phyloP scores from a whole-genome alignment of 2,888 invertebrate genomes.

The Parnassius glacialis region DNA sequence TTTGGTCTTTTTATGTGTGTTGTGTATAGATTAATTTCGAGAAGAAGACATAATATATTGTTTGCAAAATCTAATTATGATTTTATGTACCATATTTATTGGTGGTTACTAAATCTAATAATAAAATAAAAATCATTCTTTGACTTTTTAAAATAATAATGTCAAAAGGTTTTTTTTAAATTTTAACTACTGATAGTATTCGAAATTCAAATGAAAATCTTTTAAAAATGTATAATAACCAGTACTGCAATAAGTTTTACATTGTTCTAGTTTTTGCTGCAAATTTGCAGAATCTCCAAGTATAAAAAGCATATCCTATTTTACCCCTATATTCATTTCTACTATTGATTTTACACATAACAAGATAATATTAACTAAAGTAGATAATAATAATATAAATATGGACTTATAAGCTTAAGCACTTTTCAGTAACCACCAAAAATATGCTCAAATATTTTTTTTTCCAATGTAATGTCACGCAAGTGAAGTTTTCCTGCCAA shows the following conservation, averaged over 20 bases:
- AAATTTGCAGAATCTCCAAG: no score
- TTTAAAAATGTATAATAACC: no score
- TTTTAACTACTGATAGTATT: no score
- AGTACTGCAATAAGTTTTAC: no score
- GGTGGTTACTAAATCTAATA: constrained; percentile 7
- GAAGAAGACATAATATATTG: constrained; percentile 6
- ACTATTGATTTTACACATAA: no score
- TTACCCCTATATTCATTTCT: no score
- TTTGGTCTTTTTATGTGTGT: constrained; percentile 24
- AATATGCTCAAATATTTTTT: neutral
- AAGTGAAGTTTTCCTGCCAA: constrained; percentile 41
- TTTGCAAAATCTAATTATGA: neutral
- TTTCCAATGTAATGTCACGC: constrained; percentile 14
- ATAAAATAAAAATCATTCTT: neutral
- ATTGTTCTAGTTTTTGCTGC: no score
- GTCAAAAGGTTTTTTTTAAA: neutral
- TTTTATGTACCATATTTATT: constrained; percentile 1
- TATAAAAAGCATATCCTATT: no score
- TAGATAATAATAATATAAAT: no score
- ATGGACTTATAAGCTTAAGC: no score
- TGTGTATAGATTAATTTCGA: constrained; percentile 18
- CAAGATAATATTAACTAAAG: no score
- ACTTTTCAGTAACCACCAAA: constrained; percentile 10
- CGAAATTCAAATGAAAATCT: no score
- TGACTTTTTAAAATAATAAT: neutral